Percentiles rank a stretch among this genome's conserved stretches.
phyloP scores from a whole-genome alignment of 2,888 invertebrate genomes.

The Coelopa pilipes region DNA sequence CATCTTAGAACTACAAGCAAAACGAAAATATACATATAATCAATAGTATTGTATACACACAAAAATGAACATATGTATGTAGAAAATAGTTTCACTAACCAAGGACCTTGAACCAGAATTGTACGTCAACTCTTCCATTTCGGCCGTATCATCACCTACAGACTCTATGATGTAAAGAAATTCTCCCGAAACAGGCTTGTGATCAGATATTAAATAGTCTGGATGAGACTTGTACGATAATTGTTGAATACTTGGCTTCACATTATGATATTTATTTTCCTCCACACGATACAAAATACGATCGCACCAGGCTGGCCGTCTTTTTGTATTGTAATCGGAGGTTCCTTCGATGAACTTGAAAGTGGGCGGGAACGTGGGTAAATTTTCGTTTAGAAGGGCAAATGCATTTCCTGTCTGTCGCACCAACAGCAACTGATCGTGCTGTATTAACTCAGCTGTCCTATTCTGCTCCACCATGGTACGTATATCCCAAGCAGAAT shows the following conservation, averaged over 20 bases:
- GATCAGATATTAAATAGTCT: conserved; percentile 86
- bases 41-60: no score
- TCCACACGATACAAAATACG: conserved; percentile 88
- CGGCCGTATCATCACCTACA: conserved; percentile 49
- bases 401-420: conserved; percentile 84
- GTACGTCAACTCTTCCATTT: conserved; percentile 58
- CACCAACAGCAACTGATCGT: conserved; percentile 81
- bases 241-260: conserved; percentile 78
- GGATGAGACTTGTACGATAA: conserved; percentile 82
- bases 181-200: conserved; percentile 89
- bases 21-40: no score
- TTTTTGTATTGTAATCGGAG: conserved; percentile 83
- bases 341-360: conserved; percentile 84
- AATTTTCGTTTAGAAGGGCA: conserved; percentile 78
- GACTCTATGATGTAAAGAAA: conserved; percentile 68
- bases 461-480: conserved; percentile 74
- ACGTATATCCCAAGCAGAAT: conserved; percentile 76
- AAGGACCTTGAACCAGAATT: conserved; percentile 36
- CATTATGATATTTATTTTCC: conserved; percentile 82
- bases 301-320: conserved; percentile 96
- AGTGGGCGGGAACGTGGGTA: conserved; percentile 84
- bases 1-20: no score
- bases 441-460: conserved; percentile 73
- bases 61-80: no score
- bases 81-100: conserved; percentile 52